A percentile compares a stretch with the other conserved stretches of the same genome.
Conservation (phyloP, 2,113 vertebrate species). For the Urocynchramus pylzowi region DNA sequence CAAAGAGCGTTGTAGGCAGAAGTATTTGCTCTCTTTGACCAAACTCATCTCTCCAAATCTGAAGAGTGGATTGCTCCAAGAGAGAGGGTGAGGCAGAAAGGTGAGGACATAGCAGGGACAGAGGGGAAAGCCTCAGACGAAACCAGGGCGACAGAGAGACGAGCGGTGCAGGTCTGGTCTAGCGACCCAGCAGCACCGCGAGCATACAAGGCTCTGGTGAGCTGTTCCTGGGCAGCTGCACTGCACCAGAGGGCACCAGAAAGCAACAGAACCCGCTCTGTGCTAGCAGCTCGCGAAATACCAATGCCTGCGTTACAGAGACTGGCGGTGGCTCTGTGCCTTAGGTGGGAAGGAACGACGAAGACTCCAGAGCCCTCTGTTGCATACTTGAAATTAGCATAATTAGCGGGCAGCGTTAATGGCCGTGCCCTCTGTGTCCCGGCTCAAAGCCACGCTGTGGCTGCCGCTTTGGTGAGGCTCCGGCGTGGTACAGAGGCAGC, state of each 20-base stretch:
- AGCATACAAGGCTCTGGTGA: fast-evolving
- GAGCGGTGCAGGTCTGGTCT: background rate
- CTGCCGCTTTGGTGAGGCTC: fast-evolving
- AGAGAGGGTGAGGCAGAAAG: background rate
- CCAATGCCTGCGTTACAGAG: fast-evolving
- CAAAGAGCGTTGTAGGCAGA: fast-evolving
- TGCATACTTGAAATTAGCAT: fast-evolving
- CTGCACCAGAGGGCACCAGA: slow-evolving; percentile 59
- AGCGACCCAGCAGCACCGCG: background rate
- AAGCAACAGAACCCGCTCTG: background rate
- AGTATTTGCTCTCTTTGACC: background rate
- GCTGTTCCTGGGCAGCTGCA: background rate
- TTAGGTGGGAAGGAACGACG: background rate
- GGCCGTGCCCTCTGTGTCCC: background rate
- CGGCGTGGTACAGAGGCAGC: fast-evolving
- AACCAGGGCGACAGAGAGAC: background rate
- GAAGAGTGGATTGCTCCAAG: background rate
- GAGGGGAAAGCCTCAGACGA: background rate
- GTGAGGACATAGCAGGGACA: fast-evolving
- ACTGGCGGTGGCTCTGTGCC: background rate
- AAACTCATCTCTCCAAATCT: background rate
- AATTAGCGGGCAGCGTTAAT: background rate
- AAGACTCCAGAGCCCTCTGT: background rate
- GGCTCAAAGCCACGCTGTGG: fast-evolving
- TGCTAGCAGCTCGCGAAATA: background rate